Evolutionary conservation across 2,888 invertebrate species (phyloP).

Genomic region (Parnassius orleans): DNA sequence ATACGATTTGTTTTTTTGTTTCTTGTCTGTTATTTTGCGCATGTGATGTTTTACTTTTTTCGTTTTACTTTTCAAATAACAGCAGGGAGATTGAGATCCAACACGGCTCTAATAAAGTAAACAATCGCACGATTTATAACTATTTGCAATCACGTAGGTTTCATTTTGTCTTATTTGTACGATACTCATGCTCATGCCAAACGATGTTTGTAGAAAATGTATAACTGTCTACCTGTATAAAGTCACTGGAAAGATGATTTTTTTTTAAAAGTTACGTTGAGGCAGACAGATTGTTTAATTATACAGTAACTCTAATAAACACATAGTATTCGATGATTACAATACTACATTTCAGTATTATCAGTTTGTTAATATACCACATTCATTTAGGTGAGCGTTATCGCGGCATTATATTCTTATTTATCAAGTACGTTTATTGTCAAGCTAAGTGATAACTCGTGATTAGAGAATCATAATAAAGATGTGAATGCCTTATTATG

Average conservation of each 20-base stretch:
- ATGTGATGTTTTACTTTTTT: conserved; percentile 47
- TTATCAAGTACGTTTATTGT: too few relatives aligned
- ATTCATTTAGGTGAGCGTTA: too few relatives aligned
- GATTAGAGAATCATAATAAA: too few relatives aligned
- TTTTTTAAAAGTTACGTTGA: conserved; percentile 13
- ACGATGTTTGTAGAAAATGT: conserved; percentile 16
- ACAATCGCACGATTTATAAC: conserved; percentile 58
- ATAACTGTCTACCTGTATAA: neutral
- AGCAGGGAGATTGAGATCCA: conserved; percentile 67
- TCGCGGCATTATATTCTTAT: too few relatives aligned
- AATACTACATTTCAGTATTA: conserved; percentile 39
- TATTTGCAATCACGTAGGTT: conserved; percentile 72
- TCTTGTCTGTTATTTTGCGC: conserved; percentile 39
- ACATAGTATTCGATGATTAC: conserved; percentile 32
- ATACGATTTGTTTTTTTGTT: conserved; percentile 19
- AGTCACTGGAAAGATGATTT: neutral
- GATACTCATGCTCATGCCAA: neutral
- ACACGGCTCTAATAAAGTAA: conserved; percentile 67
- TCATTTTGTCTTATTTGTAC: conserved; percentile 18
- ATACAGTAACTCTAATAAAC: conserved; percentile 28
- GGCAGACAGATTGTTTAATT: conserved; percentile 8
- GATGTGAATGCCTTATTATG: too few relatives aligned
- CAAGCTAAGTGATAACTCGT: too few relatives aligned
- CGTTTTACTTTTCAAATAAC: conserved; percentile 63
- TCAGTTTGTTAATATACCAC: too few relatives aligned